Percentiles rank a stretch among this genome's conserved stretches.
Evolutionary conservation across 2,113 vertebrate genomes (phyloP).

Genomic region (Condylura cristata): DNA sequence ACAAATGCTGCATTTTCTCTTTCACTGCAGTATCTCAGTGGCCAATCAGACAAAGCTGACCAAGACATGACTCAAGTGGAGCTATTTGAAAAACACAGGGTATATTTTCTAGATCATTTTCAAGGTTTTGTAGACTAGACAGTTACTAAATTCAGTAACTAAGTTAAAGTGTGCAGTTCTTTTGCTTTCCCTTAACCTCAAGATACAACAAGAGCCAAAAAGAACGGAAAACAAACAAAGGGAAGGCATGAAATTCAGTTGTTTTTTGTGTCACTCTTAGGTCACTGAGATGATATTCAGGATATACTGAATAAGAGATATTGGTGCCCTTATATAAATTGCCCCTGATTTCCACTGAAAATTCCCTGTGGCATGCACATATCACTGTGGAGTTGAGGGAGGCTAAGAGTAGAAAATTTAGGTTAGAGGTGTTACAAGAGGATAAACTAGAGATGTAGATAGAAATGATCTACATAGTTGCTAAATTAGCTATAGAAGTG

Average conservation of each 20-base stretch:
- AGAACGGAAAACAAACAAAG: not conserved
- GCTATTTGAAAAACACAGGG: not conserved
- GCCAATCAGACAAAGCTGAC: not conserved
- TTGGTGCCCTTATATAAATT: not conserved
- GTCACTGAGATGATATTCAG: not conserved
- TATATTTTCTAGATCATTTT: constrained; percentile 8
- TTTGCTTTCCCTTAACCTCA: not conserved
- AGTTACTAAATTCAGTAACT: not conserved
- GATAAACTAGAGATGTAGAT: no score
- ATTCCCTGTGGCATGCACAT: not conserved
- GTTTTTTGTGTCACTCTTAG: not conserved
- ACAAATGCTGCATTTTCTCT: not conserved
- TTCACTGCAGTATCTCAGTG: not conserved
- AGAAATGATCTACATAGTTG: no score
- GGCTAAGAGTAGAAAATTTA: no score
- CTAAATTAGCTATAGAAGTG: no score
- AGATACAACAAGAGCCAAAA: not conserved
- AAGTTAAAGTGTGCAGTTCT: not conserved
- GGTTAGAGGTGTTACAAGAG: no score
- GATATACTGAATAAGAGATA: not conserved
- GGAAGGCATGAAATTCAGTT: not conserved
- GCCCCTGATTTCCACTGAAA: constrained; percentile 6
- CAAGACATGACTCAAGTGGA: not conserved
- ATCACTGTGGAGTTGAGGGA: not conserved
- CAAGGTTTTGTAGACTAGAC: not conserved